Evolutionary conservation across 2,888 invertebrate genomes (phyloP), one percentile per base, ranked within the genome.

Genomic region (Xestia c-nigrum): DNA sequence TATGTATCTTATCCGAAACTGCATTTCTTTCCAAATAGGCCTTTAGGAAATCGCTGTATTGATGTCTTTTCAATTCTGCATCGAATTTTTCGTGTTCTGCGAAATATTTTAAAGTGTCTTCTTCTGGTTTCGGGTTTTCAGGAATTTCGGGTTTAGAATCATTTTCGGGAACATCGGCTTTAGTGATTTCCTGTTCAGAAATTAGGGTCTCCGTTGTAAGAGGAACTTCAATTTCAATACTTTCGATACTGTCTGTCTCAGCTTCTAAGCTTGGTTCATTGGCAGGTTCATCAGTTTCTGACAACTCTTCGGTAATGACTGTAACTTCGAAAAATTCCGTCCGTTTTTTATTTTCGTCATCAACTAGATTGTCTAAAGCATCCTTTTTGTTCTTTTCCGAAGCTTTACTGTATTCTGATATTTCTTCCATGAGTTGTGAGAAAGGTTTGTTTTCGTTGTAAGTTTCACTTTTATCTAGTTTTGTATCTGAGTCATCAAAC

Each of bases 1-100:
- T 77, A 84, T 93, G 93, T 59, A 96, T 88, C 90, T 94, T 95
- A 31, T 93, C 94, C 9, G 88, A 89, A 7, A 70, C 81, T 31
- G 61, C 16, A 3, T 86, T 83, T 43, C 86, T 89, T 52, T 92
- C 90, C 1, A 86, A 88, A 63, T 90, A 94, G 7, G 85, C 79
- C 80, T 94, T 94, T 0, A 95, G 81, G 81, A 96, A 95, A 24
- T 88, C 90, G 38, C 88, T 90, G 74, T 93, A 96, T 85, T 88
- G 90, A 4, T 93, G 92, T 76, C 91, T 91, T 89, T 95, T 93
- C 76, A 94, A 67, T 87, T 96, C 94, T 0, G 96, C 94, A 0
- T 91, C 91, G 72, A 91, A 93, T 87, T 94, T 95, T 76, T 96
- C 96, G 31, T 92, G 90, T 89, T 96, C 94, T 0, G 91, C 91